Conservation (phyloP, 2,113 vertebrate genomes). For the Herpetotheres cachinnans region DNA sequence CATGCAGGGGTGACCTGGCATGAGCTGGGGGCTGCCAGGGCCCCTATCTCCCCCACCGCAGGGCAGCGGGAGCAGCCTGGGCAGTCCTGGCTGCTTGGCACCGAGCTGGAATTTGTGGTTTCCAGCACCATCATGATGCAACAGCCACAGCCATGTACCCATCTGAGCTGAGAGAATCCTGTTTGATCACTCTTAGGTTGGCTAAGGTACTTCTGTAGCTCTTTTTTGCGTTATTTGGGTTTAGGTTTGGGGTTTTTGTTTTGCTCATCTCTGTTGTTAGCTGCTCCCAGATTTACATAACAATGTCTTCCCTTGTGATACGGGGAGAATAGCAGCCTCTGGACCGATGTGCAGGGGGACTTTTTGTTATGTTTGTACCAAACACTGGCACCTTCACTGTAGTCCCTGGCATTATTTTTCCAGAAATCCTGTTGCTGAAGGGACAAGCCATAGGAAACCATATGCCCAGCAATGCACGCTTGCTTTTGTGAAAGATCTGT, state of each 20-base stretch:
- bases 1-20: neutral
- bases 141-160: neutral
- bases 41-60: rapidly evolving
- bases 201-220: neutral
- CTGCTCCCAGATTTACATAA: neutral
- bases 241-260: neutral
- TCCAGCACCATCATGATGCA: neutral
- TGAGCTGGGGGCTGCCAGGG: neutral
- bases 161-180: neutral
- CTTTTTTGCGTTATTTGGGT: neutral
- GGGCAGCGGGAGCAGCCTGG: neutral
- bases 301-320: neutral
- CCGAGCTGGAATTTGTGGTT: neutral
- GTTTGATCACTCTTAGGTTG: neutral
- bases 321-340: neutral
- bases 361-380: neutral
- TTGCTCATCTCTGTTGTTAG: neutral
- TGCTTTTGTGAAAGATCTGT: neutral
- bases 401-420: neutral
- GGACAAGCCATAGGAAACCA: neutral
- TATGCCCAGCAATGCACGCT: neutral
- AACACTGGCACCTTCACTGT: neutral
- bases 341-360: neutral
- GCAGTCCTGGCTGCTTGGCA: neutral
- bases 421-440: neutral